Conservation (phyloP, 2,113 vertebrate species). For the Centropus bengalensis region DNA sequence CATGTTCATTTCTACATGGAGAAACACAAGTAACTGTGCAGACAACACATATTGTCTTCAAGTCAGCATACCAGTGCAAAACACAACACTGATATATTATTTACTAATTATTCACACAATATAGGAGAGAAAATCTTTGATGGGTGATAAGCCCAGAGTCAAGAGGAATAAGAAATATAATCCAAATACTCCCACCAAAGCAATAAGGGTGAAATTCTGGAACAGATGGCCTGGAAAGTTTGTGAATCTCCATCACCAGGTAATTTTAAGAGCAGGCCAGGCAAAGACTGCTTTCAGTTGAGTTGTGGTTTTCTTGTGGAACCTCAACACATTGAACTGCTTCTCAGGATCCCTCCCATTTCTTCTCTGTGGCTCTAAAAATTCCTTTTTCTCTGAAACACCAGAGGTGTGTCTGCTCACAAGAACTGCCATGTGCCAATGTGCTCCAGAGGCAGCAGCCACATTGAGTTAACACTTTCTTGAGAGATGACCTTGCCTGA, state of each 20-base stretch:
- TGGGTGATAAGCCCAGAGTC: background rate
- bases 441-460: background rate
- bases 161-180: background rate
- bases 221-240: constrained; percentile 32
- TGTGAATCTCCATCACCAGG: background rate
- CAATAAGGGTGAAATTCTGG: background rate
- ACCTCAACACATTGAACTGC: background rate
- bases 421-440: background rate
- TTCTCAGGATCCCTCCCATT: background rate
- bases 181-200: background rate
- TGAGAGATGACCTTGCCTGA: background rate
- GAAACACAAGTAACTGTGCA: background rate
- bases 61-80: background rate
- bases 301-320: background rate
- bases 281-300: background rate
- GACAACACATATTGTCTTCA: background rate
- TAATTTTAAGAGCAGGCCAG: constrained; percentile 8
- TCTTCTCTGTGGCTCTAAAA: background rate
- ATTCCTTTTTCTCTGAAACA: background rate
- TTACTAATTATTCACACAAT: background rate
- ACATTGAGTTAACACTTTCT: accelerated
- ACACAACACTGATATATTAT: background rate
- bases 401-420: background rate
- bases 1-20: background rate
- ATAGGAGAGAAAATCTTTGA: background rate